Conservation (phyloP, 2,113 vertebrate genomes). For the Protobothrops mucrosquamatus region DNA sequence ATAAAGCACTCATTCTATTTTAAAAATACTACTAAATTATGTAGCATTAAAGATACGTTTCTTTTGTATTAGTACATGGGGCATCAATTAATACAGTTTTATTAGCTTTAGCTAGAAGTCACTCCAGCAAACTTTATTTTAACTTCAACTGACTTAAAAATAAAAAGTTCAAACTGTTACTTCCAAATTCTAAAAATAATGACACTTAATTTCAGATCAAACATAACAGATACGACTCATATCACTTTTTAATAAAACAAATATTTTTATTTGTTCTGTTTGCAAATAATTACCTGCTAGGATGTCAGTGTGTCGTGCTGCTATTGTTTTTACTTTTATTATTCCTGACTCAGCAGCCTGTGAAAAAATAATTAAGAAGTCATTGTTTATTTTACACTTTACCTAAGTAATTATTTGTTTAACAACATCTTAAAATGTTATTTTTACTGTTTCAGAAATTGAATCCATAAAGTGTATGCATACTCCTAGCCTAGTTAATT, state of each 20-base stretch:
- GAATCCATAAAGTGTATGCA: neutral
- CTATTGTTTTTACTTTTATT: conserved; percentile 99
- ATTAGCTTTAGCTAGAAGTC: neutral
- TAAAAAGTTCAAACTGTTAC: neutral
- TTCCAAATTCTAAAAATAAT: neutral
- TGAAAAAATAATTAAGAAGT: conserved; percentile 49
- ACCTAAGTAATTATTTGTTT: conserved; percentile 9
- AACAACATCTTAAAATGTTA: neutral
- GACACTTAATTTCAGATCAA: neutral
- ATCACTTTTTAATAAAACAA: conserved; percentile 29
- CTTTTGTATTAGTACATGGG: neutral
- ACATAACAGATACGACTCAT: conserved; percentile 13
- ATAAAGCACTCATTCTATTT: neutral
- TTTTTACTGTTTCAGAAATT: neutral
- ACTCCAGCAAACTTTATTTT: neutral
- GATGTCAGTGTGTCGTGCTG: conserved; percentile 89
- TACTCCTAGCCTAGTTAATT: neutral
- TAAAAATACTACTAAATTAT: neutral
- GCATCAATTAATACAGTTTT: neutral
- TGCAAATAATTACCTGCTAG: conserved; percentile 84
- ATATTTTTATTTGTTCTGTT: conserved; percentile 42
- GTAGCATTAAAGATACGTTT: neutral
- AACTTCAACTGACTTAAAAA: neutral
- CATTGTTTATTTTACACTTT: conserved; percentile 29
- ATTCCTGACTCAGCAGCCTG: conserved; percentile 99